Evolutionary conservation across 64 coral and sea anemone species (phyloP).

Genomic region (Hydrozoanthus tunicans): DNA sequence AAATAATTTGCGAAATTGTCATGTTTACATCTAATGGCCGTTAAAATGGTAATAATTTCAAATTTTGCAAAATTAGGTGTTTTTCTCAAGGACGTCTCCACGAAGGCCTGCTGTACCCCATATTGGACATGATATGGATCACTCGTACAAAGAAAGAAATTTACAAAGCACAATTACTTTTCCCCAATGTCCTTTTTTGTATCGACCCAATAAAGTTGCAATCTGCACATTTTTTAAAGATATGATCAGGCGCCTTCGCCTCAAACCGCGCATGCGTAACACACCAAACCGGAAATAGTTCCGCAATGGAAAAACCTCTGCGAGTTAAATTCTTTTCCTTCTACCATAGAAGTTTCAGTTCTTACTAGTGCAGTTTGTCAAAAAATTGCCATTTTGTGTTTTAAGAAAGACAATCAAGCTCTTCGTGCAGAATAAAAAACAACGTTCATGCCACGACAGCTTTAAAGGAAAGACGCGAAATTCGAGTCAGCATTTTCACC

Average conservation of each 20-base stretch:
- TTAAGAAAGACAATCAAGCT: neutral
- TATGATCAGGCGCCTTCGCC: conserved; percentile 20
- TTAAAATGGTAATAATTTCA: conserved; percentile 47
- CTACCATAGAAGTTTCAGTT: neutral
- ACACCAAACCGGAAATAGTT: conserved; percentile 25
- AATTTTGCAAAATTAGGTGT: conserved; percentile 62
- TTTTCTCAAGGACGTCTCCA: conserved; percentile 11
- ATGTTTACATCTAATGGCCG: conserved; percentile 1
- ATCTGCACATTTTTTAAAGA: conserved; percentile 21
- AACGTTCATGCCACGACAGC: neutral
- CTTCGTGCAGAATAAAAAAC: neutral
- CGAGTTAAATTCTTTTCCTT: neutral
- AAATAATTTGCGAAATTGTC: conserved; percentile 16
- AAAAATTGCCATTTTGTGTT: neutral
- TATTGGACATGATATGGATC: conserved; percentile 42
- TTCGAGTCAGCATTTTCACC: neutral
- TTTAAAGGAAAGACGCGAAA: conserved; percentile 30
- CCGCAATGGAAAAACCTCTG: neutral
- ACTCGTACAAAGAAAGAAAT: conserved; percentile 34
- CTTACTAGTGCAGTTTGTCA: neutral
- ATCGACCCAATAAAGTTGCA: conserved; percentile 36
- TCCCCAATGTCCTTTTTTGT: conserved; percentile 23
- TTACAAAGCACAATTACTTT: conserved; percentile 53
- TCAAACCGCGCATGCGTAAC: conserved; percentile 45
- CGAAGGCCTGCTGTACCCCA: conserved; percentile 28